Evolutionary conservation across 2,888 invertebrate species (phyloP).

Genomic region (Dimorphilus gyrociliatus): DNA sequence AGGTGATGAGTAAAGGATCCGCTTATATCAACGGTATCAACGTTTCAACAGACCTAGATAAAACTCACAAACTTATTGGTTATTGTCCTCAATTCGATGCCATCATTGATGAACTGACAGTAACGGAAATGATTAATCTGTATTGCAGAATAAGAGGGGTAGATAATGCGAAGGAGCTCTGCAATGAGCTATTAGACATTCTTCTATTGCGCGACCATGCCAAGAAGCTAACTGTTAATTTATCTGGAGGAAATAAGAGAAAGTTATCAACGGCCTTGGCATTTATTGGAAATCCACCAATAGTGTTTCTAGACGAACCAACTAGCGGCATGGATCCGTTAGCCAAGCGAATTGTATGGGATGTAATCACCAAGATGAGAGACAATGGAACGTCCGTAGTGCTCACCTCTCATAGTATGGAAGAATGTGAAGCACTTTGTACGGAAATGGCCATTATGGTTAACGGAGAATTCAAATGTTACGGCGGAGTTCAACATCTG

Average conservation of each 20-base stretch:
- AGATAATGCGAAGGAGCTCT: no score
- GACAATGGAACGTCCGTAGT: conserved; percentile 48
- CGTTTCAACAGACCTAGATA: conserved; percentile 39
- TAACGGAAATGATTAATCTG: conserved; percentile 53
- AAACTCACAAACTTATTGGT: conserved; percentile 59
- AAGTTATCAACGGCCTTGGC: conserved; percentile 38
- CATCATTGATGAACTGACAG: conserved; percentile 58
- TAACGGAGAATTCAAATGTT: conserved; percentile 53
- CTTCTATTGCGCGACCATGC: no score
- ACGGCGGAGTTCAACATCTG: conserved; percentile 55
- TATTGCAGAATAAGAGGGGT: conserved; percentile 60
- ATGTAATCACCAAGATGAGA: conserved; percentile 26
- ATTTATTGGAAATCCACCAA: conserved; percentile 33
- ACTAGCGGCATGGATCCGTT: conserved; percentile 37
- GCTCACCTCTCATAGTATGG: conserved; percentile 62
- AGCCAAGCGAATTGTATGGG: conserved; percentile 32
- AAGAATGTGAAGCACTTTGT: conserved; percentile 69
- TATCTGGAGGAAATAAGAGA: conserved; percentile 37
- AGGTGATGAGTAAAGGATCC: conserved; percentile 40
- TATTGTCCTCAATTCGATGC: conserved; percentile 84
- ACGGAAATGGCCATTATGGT: conserved; percentile 62
- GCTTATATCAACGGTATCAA: conserved; percentile 43
- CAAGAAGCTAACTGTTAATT: conserved; percentile 33
- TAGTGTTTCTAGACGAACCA: conserved; percentile 37
- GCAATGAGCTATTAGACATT: no score